Evolutionary conservation across 2,797 vertebrate genomes (phyloP), one percentile per base, ranked within the genome.

Genomic region (Paramormyrops hopkinsi): DNA sequence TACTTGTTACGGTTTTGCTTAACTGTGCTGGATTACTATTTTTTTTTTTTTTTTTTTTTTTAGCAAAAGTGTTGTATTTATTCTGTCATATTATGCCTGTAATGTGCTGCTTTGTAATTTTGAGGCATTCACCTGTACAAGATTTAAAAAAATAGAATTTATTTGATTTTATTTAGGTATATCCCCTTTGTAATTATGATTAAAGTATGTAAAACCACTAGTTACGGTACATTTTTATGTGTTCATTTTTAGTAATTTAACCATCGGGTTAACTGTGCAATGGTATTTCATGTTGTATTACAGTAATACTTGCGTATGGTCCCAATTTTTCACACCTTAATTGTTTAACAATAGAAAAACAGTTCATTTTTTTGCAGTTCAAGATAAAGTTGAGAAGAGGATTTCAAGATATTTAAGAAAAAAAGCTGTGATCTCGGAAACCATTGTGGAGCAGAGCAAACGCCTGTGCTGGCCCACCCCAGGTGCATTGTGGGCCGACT

Each of bases 41-140:
- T 89, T 90, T 88, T 89, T 91, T 90, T 89, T 90, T 88, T 89
- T 91, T 90, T 88, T 89, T 91, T 91, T 96, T 95, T 93, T 97
- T 96, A 91, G 94, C 95, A 91, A 92, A 95, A 96, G 96, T 96
- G 95, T 95, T 97, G 96, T 98, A 97, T 98, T 97, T 98, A 97
- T 97, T 97, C 96, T 96, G 96, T 96, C 95, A 97, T 95, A 92
- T 95, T 93, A 93, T 92, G 92, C 95, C 95, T 96, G 95, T 97
- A 96, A 96, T 94, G 96, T 97, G 97, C 96, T 96, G 96, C 97
- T 97, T 97, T 97, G 95, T 97, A 96, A 96, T 95, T 93, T 94
- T 95, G 95, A 97, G 96, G 96, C 96, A 94, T 96, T 96, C 95
- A 96, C 97, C 96, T 96, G 95, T 96, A 93, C 94, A 96, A 96